Base-by-base conservation (phyloP, 2,888 invertebrate species). In the Ophion obscuratus region DNA sequence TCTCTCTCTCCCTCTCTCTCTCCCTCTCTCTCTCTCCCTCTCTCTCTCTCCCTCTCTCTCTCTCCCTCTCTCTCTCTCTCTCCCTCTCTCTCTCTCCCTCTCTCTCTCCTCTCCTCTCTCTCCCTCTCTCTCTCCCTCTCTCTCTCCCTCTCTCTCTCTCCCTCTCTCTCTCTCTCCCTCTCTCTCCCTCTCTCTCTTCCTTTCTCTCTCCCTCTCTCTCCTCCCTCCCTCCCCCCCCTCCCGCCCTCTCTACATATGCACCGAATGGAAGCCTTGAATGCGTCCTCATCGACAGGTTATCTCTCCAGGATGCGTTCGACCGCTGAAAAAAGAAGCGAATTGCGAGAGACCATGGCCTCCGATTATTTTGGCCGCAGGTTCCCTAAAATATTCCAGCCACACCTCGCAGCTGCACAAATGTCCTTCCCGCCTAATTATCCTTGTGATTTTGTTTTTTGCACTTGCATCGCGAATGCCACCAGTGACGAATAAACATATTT, bases 191-290 rank as follows among this genome's bases (percentile, higher is more conserved):
- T 66, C 57, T 64, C 68, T 57, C 47, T 27, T 27, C 47, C 40
- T 70, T 27, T 20, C 62, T 20, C 40, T 66, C 67, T 70, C 74
- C 62, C 74, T 44, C 10, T 27, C 27, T 62, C 62, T 82, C 73
- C n/a, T n/a, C n/a, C n/a, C n/a, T n/a, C n/a, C n/a, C n/a, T n/a
- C 47, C 64, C 47, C 64, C 64, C 64, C 53, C 75, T 44, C 27
- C 20, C 66, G n/a, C 74, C 20, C 68, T 61, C 68, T 67, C 47
- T 44, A 44, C n/a, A 47, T 47, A 74, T 53, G 57, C 47, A 57
- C 67, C 53, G 62, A 73, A 85, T 74, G 81, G 77, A 81, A 81
- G 78, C 81, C 81, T 85, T 85, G 78, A 85, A 40, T 40, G n/a
- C 77, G 68, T 81, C 74, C 74, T 36, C 68, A 68, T 79, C 62